Base-by-base conservation (phyloP, 1,140 invertebrate species). In the Temnothorax nylanderi region DNA sequence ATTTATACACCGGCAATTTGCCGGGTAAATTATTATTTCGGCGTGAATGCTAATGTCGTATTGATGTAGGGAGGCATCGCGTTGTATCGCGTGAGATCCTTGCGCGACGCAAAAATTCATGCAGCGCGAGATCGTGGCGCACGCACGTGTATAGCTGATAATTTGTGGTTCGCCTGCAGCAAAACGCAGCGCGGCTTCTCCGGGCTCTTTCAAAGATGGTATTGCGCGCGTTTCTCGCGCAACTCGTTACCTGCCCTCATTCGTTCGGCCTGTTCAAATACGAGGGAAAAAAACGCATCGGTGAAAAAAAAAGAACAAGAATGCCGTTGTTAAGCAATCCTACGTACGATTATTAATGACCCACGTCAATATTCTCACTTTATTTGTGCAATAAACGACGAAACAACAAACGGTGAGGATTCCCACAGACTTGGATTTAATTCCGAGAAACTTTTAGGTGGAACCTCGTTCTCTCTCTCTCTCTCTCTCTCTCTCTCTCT, bases 11-110 rank as follows among this genome's bases (percentile, higher is more conserved):
- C 26, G 6, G 54, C 69, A 84, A 74, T 74, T 84, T 84, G 18
- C 69, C 26, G 32, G 54, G 18, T 84, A 84, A 84, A 84, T 84
- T 84, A 84, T 84, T 47, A 84, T 84, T 84, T 62, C 11, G 69
- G 32, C 69, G 26, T 41, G 54, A 62, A 84, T 84, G 69, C 11
- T 74, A 74, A 84, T 74, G 69, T 47, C 54, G 56, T 11, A 62
- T 84, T 47, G 80, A 26, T 47, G 69, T 21, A 21, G 41, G 37
- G 41, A 81, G 26, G n/a, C 26, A 34, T 11, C 21, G 37, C 41
- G 32, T 13, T 13, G 16, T 21, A 60, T 84, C 80, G 80, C 80
- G 80, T 75, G 80, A 82, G 80, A 82, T 60, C 3, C 26, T 47
- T 82, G 64, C 13, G 16, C 47, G 49, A 56, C 34, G 49, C 21